Conservation (phyloP, 2,797 vertebrate species). For the Paramormyrops hopkinsi region DNA sequence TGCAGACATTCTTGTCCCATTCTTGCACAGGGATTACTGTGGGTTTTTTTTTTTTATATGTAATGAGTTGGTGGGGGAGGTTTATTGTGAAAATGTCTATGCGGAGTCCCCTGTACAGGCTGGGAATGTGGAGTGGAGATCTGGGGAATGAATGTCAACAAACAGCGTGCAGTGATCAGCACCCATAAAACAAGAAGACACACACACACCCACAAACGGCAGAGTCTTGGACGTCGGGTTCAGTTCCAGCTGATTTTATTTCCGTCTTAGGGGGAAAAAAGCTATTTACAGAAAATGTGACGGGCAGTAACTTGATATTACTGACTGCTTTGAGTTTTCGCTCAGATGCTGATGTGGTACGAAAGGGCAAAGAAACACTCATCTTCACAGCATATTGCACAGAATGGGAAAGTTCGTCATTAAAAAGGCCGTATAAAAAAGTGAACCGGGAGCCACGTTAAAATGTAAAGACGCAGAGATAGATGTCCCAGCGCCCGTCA, state of each 20-base stretch:
- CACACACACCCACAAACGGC: background rate
- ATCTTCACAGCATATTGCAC: slow-evolving; percentile 99
- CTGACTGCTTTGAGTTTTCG: slow-evolving; percentile 89
- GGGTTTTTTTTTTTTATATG: background rate
- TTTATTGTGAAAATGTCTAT: slow-evolving; percentile 2
- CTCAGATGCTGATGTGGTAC: slow-evolving; percentile 76
- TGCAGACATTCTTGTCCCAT: background rate
- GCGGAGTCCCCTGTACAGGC: background rate
- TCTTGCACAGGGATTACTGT: background rate
- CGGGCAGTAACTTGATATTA: slow-evolving; percentile 98
- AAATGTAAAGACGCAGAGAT: slow-evolving; percentile 68
- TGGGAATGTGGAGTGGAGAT: background rate
- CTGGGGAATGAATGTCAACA: background rate
- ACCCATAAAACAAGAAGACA: background rate
- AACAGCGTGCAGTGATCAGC: background rate
- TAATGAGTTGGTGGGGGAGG: background rate
- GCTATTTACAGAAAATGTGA: slow-evolving; percentile 99
- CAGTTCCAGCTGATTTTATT: slow-evolving; percentile 99
- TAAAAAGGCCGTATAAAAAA: slow-evolving; percentile 60
- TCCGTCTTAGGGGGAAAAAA: slow-evolving; percentile 83
- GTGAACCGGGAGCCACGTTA: slow-evolving; percentile 68
- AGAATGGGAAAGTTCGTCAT: slow-evolving; percentile 69
- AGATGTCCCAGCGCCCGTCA: slow-evolving; percentile 93
- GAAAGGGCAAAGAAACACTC: slow-evolving; percentile 65
- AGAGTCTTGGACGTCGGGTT: slow-evolving; percentile 64